Conservation (phyloP, 2,797 vertebrate species). For the Malurus leucopterus region DNA sequence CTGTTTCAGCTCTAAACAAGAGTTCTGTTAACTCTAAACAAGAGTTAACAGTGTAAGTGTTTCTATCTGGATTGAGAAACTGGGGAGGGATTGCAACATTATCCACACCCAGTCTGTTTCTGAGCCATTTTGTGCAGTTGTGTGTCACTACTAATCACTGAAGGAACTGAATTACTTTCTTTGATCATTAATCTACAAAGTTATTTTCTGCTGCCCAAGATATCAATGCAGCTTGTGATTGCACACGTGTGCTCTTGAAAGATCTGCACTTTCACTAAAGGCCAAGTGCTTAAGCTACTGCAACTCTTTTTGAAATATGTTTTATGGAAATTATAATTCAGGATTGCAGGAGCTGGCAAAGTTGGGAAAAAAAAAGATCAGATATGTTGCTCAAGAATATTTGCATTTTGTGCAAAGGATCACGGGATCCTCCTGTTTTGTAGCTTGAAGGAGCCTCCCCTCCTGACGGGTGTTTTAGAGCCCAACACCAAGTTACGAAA, state of each 20-base stretch:
- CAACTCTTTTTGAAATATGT: not conserved
- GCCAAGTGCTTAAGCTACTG: not conserved
- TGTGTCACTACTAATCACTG: not conserved
- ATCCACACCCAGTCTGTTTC: not conserved
- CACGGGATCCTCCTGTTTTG: conserved; percentile 42
- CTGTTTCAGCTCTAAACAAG: too few relatives aligned
- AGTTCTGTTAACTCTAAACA: too few relatives aligned
- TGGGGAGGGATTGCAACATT: not conserved
- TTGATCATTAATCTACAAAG: not conserved
- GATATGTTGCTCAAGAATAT: not conserved
- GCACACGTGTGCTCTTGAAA: not conserved
- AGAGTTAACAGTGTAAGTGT: not conserved
- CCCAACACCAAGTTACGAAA: conserved; percentile 85
- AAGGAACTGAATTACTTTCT: not conserved
- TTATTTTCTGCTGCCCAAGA: not conserved
- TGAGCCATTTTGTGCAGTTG: not conserved
- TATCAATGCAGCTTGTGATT: not conserved
- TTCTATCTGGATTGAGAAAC: not conserved
- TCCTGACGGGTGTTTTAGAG: conserved; percentile 83
- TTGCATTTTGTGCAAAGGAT: not conserved
- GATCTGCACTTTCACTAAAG: not conserved
- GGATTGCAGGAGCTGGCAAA: not conserved
- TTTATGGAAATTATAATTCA: not conserved
- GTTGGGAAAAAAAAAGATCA: not conserved
- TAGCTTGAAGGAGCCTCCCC: conserved; percentile 87